Percentiles rank a stretch among this genome's conserved stretches.
These are phyloP conservation scores for Periophthalmus modestus DNA, from an alignment of 2,113 vertebrate species.

Conservation along the genomic window DNA sequence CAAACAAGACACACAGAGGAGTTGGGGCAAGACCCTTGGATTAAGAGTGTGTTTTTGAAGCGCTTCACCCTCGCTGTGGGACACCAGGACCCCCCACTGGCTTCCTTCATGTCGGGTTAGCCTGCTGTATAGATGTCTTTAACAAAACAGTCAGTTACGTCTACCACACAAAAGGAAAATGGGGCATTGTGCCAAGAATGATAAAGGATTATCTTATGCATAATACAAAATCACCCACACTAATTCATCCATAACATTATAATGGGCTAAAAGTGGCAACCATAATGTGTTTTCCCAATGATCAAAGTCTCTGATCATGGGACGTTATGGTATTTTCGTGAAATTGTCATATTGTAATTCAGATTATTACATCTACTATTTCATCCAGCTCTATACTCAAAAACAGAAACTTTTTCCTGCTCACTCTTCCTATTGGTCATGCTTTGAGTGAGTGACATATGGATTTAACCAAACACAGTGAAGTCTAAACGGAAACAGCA, in stretches of 20 bases:
- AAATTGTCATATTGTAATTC: too few relatives aligned
- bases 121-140: slow-evolving; percentile 25
- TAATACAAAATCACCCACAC: not conserved
- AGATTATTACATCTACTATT: not conserved
- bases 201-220: slow-evolving; percentile 39
- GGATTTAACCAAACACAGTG: too few relatives aligned
- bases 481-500: too few relatives aligned
- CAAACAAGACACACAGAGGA: slow-evolving; percentile 57
- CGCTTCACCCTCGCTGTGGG: slow-evolving; percentile 43
- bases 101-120: slow-evolving; percentile 56
- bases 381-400: not conserved
- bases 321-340: not conserved
- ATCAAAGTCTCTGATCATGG: not conserved
- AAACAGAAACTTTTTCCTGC: not conserved
- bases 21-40: slow-evolving; percentile 1
- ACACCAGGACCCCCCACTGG: slow-evolving; percentile 61
- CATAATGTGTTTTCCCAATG: not conserved
- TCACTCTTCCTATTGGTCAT: not conserved
- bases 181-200: slow-evolving; percentile 42
- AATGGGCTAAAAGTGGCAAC: not conserved
- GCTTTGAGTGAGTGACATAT: not conserved
- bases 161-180: slow-evolving; percentile 72
- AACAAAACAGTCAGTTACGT: slow-evolving; percentile 48
- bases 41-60: slow-evolving; percentile 51
- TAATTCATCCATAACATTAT: not conserved